Conservation (phyloP, 2,113 vertebrate genomes). For the Stigmatopora nigra region DNA sequence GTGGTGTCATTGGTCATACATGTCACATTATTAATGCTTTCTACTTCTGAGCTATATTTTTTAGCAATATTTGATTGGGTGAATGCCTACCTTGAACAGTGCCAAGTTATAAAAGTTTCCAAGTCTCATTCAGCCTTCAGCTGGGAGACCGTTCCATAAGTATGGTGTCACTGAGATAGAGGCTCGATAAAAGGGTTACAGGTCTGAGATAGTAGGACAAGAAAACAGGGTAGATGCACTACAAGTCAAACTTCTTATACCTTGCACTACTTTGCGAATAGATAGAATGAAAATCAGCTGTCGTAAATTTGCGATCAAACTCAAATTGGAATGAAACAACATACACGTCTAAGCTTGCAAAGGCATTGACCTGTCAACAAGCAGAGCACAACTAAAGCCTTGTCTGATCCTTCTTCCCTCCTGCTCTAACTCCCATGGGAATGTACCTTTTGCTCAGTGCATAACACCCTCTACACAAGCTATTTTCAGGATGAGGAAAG, state of each 20-base stretch:
- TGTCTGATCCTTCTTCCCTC: slow-evolving; percentile 32
- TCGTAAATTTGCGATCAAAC: slow-evolving; percentile 38
- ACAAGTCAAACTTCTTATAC: slow-evolving; percentile 24
- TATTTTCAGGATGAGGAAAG: slow-evolving; percentile 51
- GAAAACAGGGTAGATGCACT: slow-evolving; percentile 11
- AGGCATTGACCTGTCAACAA: slow-evolving; percentile 49
- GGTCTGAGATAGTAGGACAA: slow-evolving; percentile 14
- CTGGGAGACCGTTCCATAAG: too few species aligned
- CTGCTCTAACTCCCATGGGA: slow-evolving; percentile 32
- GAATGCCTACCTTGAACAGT: too few species aligned
- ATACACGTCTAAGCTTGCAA: slow-evolving; percentile 30
- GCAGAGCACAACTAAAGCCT: slow-evolving; percentile 24
- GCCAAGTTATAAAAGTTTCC: too few species aligned
- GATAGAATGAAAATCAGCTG: slow-evolving; percentile 23
- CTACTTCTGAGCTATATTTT: too few species aligned
- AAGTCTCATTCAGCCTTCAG: too few species aligned
- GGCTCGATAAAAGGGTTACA: slow-evolving; percentile 25
- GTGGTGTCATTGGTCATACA: too few species aligned
- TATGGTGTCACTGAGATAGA: too few species aligned
- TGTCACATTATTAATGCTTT: too few species aligned
- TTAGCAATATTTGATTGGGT: too few species aligned
- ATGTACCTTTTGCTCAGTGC: slow-evolving; percentile 46
- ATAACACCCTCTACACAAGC: slow-evolving; percentile 40
- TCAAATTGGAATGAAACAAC: slow-evolving; percentile 43
- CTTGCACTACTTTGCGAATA: slow-evolving; percentile 9